A percentile compares a stretch with the other conserved stretches of the same genome.
These are phyloP conservation scores for Salpingus planirostris DNA, from an alignment of 2,888 invertebrate genomes.

Conservation along the genomic window DNA sequence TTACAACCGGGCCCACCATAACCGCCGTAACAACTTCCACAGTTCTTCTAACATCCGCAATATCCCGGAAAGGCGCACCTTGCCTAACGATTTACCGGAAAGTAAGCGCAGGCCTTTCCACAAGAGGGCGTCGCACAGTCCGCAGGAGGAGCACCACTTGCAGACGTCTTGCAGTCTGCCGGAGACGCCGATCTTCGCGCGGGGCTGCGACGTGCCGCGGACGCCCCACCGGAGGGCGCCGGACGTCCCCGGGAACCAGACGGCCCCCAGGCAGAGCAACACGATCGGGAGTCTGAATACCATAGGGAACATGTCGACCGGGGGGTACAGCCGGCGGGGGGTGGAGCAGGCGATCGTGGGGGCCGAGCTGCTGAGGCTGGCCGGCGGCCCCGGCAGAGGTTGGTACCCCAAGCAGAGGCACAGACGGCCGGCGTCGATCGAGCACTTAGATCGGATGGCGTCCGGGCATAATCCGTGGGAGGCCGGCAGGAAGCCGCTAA, in stretches of 20 bases:
- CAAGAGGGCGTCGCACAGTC: conserved; percentile 46
- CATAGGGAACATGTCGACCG: conserved; percentile 41
- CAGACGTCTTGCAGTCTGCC: conserved; percentile 81
- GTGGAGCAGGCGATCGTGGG: conserved; percentile 52
- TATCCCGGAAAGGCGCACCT: conserved; percentile 61
- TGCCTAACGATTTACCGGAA: conserved; percentile 61
- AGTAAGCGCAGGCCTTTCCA: conserved; percentile 32
- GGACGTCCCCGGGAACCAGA: conserved; percentile 47
- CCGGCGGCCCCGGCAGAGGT: conserved; percentile 74
- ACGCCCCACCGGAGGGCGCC: conserved; percentile 66
- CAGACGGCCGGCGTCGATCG: conserved; percentile 70
- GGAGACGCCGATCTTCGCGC: conserved; percentile 81
- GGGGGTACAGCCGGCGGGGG: conserved; percentile 28
- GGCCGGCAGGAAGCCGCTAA: conserved; percentile 67
- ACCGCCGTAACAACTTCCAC: conserved; percentile 32
- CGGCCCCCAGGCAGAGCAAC: conserved; percentile 55
- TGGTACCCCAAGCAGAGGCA: conserved; percentile 73
- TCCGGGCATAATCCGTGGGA: conserved; percentile 46
- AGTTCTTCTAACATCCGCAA: conserved; percentile 49
- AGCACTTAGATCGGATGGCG: conserved; percentile 70
- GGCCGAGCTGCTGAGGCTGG: conserved; percentile 69
- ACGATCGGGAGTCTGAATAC: conserved; percentile 53
- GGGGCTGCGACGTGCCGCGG: conserved; percentile 72
- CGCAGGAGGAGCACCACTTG: conserved; percentile 53
- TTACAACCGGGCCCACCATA: conserved; percentile 50